Conservation (phyloP, 2,113 vertebrate species). For the Ammodytes dubius region DNA sequence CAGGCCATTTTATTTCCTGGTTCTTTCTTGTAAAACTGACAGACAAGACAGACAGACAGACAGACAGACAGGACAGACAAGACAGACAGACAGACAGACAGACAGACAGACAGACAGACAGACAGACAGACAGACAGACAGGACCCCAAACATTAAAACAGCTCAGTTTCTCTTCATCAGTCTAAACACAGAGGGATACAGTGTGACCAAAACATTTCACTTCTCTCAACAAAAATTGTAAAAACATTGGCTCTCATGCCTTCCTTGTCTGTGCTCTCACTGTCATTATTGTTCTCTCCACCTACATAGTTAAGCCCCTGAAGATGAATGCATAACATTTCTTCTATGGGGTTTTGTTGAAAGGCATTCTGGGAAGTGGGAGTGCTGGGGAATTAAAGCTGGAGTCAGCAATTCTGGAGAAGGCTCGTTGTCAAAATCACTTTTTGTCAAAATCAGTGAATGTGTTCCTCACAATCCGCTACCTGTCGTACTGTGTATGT, state of each 20-base stretch:
- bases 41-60: too few species aligned
- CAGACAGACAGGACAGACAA: too few species aligned
- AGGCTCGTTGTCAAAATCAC: too few species aligned
- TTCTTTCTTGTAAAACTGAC: background rate
- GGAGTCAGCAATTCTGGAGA: too few species aligned
- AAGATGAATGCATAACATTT: background rate
- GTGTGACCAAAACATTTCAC: background rate
- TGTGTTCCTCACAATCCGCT: too few species aligned
- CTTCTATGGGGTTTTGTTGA: background rate
- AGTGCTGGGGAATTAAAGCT: background rate
- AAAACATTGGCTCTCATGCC: slow-evolving; percentile 8
- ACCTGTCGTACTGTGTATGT: too few species aligned
- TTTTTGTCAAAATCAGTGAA: too few species aligned
- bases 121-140: background rate
- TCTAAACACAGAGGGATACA: background rate
- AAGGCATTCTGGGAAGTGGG: slow-evolving; percentile 17
- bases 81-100: too few species aligned
- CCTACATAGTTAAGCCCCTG: slow-evolving; percentile 17
- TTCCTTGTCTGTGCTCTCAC: background rate
- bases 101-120: too few species aligned
- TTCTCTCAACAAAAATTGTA: slow-evolving; percentile 24
- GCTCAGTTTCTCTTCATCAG: background rate
- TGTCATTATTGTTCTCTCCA: slow-evolving; percentile 2
- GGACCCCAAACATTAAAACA: background rate
- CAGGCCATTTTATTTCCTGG: background rate